These are phyloP conservation scores for Rapana venosa DNA, from an alignment of 2,888 invertebrate species.

Conservation along the genomic window DNA sequence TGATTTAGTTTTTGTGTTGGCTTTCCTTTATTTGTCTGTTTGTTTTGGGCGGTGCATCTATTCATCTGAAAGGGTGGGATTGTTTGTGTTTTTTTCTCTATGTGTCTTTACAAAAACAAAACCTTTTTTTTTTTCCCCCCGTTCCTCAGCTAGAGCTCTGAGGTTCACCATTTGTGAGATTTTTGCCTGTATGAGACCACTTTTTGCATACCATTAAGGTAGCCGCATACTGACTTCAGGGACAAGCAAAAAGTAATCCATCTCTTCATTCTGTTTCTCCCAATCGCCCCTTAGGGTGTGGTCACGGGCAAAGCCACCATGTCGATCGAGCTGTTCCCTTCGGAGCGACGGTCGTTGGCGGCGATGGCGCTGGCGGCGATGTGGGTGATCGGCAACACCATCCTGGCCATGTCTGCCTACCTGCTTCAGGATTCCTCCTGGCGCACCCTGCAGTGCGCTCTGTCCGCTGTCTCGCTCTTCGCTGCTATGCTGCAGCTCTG, in stretches of 20 bases:
- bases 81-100: background rate
- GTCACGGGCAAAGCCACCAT: constrained; percentile 22
- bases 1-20: no score
- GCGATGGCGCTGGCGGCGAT: background rate
- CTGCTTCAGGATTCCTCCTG: constrained; percentile 12
- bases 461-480: constrained; percentile 27
- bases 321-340: constrained; percentile 27
- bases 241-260: background rate
- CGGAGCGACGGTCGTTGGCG: background rate
- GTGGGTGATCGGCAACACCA: background rate
- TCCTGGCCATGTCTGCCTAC: constrained; percentile 15
- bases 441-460: constrained; percentile 23
- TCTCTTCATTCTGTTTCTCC: background rate
- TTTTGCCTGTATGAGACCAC: no score
- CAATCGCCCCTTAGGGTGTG: constrained; percentile 27
- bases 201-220: background rate
- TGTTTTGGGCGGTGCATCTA: no score
- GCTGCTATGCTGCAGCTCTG: constrained; percentile 17
- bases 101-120: background rate
- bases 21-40: no score
- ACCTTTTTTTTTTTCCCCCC: no score
- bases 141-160: no score
- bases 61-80: no score
- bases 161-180: no score
- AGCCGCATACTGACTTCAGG: background rate